Conservation (phyloP, 2,113 vertebrate species). For the Eonycteris spelaea region DNA sequence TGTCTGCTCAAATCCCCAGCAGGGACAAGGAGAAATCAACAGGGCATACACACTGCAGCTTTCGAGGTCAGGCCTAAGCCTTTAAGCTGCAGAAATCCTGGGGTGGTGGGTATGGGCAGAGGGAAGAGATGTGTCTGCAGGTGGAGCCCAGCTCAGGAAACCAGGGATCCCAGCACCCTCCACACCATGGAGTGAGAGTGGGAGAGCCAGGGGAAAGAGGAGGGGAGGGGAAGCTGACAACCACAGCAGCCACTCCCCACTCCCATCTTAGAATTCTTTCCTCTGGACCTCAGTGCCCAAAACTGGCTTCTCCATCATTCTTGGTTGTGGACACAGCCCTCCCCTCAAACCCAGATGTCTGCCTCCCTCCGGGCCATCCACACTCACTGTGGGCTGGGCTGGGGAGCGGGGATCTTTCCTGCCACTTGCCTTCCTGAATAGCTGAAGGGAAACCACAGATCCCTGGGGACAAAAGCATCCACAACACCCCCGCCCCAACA, state of each 20-base stretch:
- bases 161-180: not conserved
- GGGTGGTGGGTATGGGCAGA: not conserved
- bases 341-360: not conserved
- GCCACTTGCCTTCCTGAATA: not conserved
- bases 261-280: not conserved
- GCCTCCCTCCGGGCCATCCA: not conserved
- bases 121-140: not conserved
- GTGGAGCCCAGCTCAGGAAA: not conserved
- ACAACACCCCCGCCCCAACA: not conserved
- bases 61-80: slow-evolving; percentile 46
- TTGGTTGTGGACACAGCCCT: not conserved
- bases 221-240: not conserved
- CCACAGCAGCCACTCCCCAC: not conserved
- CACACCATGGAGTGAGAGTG: too few species aligned
- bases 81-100: slow-evolving; percentile 49
- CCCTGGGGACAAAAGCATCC: not conserved
- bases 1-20: not conserved
- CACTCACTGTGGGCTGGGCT: rapidly evolving
- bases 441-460: rapidly evolving
- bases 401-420: not conserved
- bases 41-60: not conserved
- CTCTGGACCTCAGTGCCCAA: not conserved
- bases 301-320: not conserved
- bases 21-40: not conserved
- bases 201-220: not conserved